Percentiles rank a stretch among this genome's conserved stretches.
These are phyloP conservation scores for Sipha flava DNA, from an alignment of 1,140 invertebrate species.

Conservation along the genomic window DNA sequence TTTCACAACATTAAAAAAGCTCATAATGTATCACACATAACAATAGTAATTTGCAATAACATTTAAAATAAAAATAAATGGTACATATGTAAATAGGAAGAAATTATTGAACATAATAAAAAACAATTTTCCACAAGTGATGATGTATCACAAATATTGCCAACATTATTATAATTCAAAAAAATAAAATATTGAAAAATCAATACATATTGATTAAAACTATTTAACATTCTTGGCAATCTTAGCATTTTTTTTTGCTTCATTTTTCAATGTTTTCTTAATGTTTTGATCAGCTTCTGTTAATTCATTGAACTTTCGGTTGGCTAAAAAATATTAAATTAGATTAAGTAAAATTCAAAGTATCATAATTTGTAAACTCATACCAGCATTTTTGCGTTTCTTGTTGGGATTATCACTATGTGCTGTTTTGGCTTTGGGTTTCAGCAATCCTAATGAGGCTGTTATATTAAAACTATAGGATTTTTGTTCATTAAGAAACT, in stretches of 20 bases:
- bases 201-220: background rate
- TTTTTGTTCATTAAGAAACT: background rate
- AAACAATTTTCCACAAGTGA: background rate
- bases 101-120: background rate
- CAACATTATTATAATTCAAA: background rate
- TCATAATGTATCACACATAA: background rate
- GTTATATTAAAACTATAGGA: background rate
- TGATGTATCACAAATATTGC: background rate
- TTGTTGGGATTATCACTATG: background rate
- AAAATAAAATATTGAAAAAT: background rate
- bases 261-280: conserved; percentile 49
- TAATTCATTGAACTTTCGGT: conserved; percentile 48
- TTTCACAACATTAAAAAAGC: background rate
- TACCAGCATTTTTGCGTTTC: conserved; percentile 17
- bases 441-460: background rate
- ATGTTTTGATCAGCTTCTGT: conserved; percentile 61
- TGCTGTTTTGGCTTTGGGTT: background rate
- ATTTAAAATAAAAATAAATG: background rate
- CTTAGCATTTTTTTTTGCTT: conserved; percentile 37
- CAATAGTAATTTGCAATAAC: background rate
- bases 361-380: background rate
- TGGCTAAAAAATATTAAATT: conserved; percentile 40
- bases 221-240: background rate
- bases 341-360: background rate
- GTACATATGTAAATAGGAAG: background rate